phyloP scores from a whole-genome alignment of 2,888 invertebrate species.

The Morinoia aosen region DNA sequence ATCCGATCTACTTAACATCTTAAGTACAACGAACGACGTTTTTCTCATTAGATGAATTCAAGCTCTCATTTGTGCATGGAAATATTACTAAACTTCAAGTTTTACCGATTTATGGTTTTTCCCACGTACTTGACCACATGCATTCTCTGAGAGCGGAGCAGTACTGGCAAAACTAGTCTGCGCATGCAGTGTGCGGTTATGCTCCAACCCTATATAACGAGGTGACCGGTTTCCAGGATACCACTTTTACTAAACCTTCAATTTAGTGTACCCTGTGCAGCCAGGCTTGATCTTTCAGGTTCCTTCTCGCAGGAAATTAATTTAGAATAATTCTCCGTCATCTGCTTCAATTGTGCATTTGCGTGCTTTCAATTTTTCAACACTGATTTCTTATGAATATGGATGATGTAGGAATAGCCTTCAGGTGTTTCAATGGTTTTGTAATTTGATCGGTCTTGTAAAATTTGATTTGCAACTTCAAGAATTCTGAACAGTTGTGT shows the following conservation, averaged over 20 bases:
- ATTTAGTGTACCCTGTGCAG: constrained; percentile 8
- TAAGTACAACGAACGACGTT: not conserved
- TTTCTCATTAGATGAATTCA: not conserved
- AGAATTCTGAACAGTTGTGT: too few species aligned
- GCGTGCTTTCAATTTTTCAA: not conserved
- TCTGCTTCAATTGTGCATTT: not conserved
- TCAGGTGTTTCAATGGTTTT: not conserved
- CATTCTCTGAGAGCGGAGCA: not conserved
- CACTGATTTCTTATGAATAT: not conserved
- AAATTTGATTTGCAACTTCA: not conserved
- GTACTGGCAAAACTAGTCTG: constrained; percentile 19
- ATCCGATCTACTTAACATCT: not conserved
- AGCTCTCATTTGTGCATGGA: too few species aligned
- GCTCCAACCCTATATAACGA: constrained; percentile 32
- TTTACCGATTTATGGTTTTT: constrained; percentile 1
- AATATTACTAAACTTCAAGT: not conserved
- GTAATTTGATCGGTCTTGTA: not conserved
- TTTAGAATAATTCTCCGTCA: not conserved
- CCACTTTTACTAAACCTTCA: constrained; percentile 21
- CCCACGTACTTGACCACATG: not conserved
- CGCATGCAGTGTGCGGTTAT: not conserved
- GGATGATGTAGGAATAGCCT: too few species aligned
- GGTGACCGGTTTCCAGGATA: constrained; percentile 18
- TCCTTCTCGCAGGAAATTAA: not conserved
- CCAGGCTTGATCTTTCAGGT: not conserved